Evolutionary conservation across 1,140 invertebrate genomes (phyloP), one percentile per base, ranked within the genome.

Genomic region (Chrysomallon squamiferum): DNA sequence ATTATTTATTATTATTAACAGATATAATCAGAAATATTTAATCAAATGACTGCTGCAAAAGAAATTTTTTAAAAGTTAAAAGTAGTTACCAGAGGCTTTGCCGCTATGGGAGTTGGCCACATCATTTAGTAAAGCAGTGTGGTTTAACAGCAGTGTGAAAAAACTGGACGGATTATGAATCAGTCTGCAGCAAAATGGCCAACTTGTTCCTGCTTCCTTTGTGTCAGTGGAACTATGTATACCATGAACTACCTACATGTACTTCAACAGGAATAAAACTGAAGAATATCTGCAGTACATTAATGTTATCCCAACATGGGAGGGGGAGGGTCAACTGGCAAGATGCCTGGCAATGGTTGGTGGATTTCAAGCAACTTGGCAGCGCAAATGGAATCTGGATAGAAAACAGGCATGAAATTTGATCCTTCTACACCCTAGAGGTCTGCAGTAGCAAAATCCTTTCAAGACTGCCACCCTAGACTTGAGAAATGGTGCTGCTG

Each of bases 301-400:
- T 54, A 54, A 27, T 22, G n/a, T 22, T 15, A 27, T 54, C 50
- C 50, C 50, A 27, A 20, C 50, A 27, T 54, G 50, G 50, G 50
- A 54, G 50, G 50, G 50, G 47, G 50, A 30, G 50, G 50, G 50
- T 54, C 50, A 54, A 18, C n/a, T 54, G 50, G 50, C 50, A 54
- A 25, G 29, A 54, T 54, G 50, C 22, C 50, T 54, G 22, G 22
- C 29, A 30, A 54, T 54, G 50, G 50, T 54, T 54, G 50, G 50
- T 54, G 50, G 50, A 30, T 22, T 54, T 27, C 35, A 38, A 15
- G 29, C 50, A 54, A 54, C 18, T 54, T 54, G 50, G 50, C 50
- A 54, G 50, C 29, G 18, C 29, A 13, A 54, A 15, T 20, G 50
- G 7, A 30, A 25, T 54, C 22, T 30, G 18, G 50, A 54, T 54